A percentile compares a stretch with the other conserved stretches of the same genome.
These are phyloP conservation scores for Agrochola macilenta DNA, from an alignment of 2,888 invertebrate genomes.

Conservation along the genomic window DNA sequence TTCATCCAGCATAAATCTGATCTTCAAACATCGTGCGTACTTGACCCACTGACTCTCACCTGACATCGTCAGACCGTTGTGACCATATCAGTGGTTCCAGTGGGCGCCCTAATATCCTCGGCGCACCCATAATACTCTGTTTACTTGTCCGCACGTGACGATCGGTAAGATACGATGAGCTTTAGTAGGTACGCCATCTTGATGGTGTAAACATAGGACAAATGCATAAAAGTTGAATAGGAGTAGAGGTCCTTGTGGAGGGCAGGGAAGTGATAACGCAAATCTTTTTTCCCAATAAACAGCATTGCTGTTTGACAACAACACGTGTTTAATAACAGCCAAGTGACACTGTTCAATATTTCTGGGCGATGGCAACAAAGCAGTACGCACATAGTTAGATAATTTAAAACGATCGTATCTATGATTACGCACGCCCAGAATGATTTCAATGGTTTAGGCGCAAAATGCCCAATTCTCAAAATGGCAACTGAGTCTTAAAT, in stretches of 20 bases:
- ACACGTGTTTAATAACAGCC: background rate
- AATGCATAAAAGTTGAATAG: background rate
- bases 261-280: too few species aligned
- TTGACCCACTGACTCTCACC: conserved; percentile 18
- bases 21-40: background rate
- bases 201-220: conserved; percentile 1
- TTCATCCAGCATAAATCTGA: background rate
- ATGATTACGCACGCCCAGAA: too few species aligned
- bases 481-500: too few species aligned
- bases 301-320: background rate
- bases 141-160: conserved; percentile 63
- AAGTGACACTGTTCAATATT: background rate
- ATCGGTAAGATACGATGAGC: conserved; percentile 58
- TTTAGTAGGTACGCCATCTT: conserved; percentile 27
- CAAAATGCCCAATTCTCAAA: too few species aligned
- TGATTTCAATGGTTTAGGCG: too few species aligned
- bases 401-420: too few species aligned
- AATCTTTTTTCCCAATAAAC: background rate
- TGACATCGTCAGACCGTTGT: conserved; percentile 8
- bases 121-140: conserved; percentile 62
- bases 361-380: background rate
- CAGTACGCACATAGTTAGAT: too few species aligned
- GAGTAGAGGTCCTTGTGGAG: background rate
- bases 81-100: conserved; percentile 56
- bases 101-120: conserved; percentile 70